A percentile compares a stretch with the other conserved stretches of the same genome.
phyloP scores from a whole-genome alignment of 2,113 vertebrate species.

The Crotalus horridus region DNA sequence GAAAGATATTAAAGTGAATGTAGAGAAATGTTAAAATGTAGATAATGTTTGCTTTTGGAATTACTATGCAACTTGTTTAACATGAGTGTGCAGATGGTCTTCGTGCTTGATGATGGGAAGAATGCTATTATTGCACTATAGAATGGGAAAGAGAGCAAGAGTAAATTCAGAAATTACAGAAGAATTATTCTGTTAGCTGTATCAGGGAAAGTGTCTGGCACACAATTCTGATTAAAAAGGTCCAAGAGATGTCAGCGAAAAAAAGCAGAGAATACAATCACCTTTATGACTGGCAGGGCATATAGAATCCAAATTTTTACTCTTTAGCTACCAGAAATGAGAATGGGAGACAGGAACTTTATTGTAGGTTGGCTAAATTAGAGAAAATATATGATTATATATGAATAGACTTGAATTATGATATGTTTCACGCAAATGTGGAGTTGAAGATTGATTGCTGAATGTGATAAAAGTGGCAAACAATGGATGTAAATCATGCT shows the following conservation, averaged over 20 bases:
- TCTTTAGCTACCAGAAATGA: background rate
- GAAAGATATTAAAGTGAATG: background rate
- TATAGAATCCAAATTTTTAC: background rate
- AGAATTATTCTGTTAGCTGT: background rate
- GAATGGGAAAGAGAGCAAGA: background rate
- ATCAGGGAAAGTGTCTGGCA: background rate
- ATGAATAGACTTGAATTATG: background rate
- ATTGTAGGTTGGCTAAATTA: background rate
- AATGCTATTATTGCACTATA: background rate
- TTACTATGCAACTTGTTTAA: background rate
- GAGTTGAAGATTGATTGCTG: background rate
- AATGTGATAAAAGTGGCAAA: background rate
- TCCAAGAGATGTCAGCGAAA: background rate
- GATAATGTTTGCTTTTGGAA: background rate
- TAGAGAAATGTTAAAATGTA: background rate
- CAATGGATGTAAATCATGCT: background rate
- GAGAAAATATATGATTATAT: background rate
- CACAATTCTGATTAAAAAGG: background rate
- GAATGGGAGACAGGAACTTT: background rate
- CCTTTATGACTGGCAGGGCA: background rate
- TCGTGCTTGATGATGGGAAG: background rate
- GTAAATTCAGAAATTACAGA: background rate
- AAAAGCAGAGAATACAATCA: background rate
- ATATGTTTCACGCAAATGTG: background rate
- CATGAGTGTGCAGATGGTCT: background rate